Evolutionary conservation across 2,797 vertebrate species (phyloP).

Genomic region (Manis crassicaudata): DNA sequence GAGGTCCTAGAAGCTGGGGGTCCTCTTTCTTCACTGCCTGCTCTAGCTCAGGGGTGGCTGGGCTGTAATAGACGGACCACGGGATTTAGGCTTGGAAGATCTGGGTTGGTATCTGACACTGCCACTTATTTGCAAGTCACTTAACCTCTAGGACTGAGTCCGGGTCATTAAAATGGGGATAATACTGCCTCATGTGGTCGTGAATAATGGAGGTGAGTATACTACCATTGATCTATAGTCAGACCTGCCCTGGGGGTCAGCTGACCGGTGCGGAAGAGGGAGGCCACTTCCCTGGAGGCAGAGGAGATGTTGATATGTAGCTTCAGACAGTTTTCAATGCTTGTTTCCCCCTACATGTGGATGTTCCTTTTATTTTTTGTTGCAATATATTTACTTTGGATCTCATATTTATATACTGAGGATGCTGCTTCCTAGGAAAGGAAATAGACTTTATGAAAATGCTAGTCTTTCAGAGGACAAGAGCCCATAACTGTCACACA

Average conservation of each 20-base stretch:
- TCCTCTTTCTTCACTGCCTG: background rate
- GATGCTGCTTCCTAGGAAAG: conserved; percentile 39
- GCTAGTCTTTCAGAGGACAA: conserved; percentile 39
- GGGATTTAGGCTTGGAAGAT: background rate
- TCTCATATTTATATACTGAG: conserved; percentile 55
- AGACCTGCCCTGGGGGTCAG: background rate
- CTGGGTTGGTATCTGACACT: background rate
- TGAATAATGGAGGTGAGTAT: background rate
- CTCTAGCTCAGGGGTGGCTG: background rate
- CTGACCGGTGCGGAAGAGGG: background rate
- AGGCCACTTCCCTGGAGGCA: background rate
- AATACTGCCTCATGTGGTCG: background rate
- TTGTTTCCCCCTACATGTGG: background rate
- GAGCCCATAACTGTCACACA: background rate
- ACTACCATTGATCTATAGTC: background rate
- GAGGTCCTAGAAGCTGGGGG: background rate
- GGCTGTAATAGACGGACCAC: background rate
- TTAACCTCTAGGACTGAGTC: background rate
- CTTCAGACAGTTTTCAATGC: background rate
- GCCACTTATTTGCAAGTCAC: conserved; percentile 6
- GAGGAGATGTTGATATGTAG: conserved; percentile 16
- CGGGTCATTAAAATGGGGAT: background rate
- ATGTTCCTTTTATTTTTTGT: conserved; percentile 45
- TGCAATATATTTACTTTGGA: conserved; percentile 34
- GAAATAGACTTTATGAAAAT: conserved; percentile 56